A percentile compares a stretch with the other conserved stretches of the same genome.
Conservation (phyloP, 92 coral and sea anemone species). For the Pocillopora grandis region DNA sequence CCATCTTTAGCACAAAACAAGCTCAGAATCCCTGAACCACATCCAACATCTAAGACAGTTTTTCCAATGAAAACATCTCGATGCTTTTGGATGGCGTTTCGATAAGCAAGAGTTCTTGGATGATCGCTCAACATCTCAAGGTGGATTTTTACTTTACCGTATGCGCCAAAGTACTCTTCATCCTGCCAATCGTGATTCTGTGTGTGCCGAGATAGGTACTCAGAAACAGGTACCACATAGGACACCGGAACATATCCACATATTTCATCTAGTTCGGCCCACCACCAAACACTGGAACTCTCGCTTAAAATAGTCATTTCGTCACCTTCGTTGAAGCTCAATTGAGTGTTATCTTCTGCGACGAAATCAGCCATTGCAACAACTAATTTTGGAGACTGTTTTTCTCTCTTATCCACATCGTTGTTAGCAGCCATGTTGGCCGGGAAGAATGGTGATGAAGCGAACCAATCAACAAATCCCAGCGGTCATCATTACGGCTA, state of each 20-base stretch:
- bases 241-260: slow-evolving; percentile 88
- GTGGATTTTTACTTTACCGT: slow-evolving; percentile 77
- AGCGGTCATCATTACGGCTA: too few species aligned
- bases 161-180: slow-evolving; percentile 88
- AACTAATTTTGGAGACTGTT: slow-evolving; percentile 54
- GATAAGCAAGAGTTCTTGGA: slow-evolving; percentile 79
- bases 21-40: slow-evolving; percentile 94
- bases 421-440: background rate
- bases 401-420: slow-evolving; percentile 39
- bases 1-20: slow-evolving; percentile 94
- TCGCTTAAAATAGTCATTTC: slow-evolving; percentile 68
- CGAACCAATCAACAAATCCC: too few species aligned
- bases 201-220: slow-evolving; percentile 32
- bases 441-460: too few species aligned
- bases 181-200: slow-evolving; percentile 82
- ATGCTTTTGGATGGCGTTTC: slow-evolving; percentile 63
- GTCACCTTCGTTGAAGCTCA: slow-evolving; percentile 84
- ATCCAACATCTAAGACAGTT: slow-evolving; percentile 92
- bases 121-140: slow-evolving; percentile 90
- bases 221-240: slow-evolving; percentile 63
- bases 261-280: slow-evolving; percentile 83
- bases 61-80: slow-evolving; percentile 69
- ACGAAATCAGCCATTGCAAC: slow-evolving; percentile 84
- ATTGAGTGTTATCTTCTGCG: slow-evolving; percentile 73
- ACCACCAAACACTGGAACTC: slow-evolving; percentile 89